Base-by-base conservation (phyloP, 2,797 vertebrate genomes). In the Cuniculus paca region DNA sequence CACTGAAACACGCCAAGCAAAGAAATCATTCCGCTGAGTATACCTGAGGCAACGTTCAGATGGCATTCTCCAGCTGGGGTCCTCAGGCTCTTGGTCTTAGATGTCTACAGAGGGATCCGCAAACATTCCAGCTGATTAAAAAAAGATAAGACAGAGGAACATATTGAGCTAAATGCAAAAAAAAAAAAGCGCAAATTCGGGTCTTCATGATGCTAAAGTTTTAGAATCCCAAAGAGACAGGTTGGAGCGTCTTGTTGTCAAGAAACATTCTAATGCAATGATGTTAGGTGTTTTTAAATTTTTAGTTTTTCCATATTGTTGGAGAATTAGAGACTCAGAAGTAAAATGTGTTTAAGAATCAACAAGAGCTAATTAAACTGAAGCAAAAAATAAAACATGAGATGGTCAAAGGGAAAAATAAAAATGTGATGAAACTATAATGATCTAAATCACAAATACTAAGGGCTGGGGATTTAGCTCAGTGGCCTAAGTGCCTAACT, bases 1-100 rank as follows among this genome's bases (percentile, higher is more conserved):
- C 12, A 20, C 10, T 4, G 28, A 75, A 34, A 39, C 74, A 63
- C 11, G 36, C 39, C 17, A 74, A 58, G 11, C 42, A 75, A 56
- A 24, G 31, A 79, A 5, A 20, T 1, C 17, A 12, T 34, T 50
- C 87, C 60, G 26, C 22, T 17, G 48, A 17, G 50, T 97, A 84
- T 99, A 99, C 99, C 99, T 99, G 98, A 99, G 98, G 98, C 99
- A 98, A 98, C 98, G 99, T 98, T 99, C 99, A 97, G 99, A 99
- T 91, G 99, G 99, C 99, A 99, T 99, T 98, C 98, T 99, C 98
- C 98, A 97, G 86, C 96, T 97, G 96, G 90, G 50, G 39, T 98
- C 98, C 97, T 98, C 95, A 60, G 90, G 97, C 97, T 98, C 96
- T 94, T 96, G 90, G 97, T 97, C 92, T 99, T 97, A 98, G 34